These are phyloP conservation scores for Cinclus mexicanus DNA, from an alignment of 2,113 vertebrate genomes.

Conservation along the genomic window DNA sequence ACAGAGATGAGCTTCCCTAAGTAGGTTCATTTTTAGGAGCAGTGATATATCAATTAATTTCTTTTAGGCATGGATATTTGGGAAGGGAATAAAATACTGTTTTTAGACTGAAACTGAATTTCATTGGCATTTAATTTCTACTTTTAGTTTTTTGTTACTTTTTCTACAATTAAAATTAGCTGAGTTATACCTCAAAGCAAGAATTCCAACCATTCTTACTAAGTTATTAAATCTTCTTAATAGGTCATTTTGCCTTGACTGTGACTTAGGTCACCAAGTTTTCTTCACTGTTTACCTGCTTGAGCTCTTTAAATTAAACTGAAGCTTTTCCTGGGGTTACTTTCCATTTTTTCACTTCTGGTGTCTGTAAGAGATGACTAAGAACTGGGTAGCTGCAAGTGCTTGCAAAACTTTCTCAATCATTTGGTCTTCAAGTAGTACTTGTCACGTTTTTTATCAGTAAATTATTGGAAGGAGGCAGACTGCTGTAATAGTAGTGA, in stretches of 20 bases:
- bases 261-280: neutral
- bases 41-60: conserved; percentile 45
- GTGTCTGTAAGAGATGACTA: neutral
- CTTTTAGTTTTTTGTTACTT: neutral
- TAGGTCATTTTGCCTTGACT: neutral
- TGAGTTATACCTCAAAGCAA: neutral
- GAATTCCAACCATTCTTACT: neutral
- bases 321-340: neutral
- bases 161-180: conserved; percentile 2
- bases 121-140: conserved; percentile 29
- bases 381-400: neutral
- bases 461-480: neutral
- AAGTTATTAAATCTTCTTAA: neutral
- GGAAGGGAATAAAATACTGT: neutral
- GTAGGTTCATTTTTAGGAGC: conserved; percentile 31
- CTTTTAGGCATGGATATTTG: conserved; percentile 21
- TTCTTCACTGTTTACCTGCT: neutral
- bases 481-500: neutral
- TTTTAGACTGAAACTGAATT: conserved; percentile 37
- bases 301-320: neutral
- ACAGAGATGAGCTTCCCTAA: neutral
- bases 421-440: neutral
- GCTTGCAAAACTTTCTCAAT: neutral
- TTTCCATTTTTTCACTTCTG: neutral
- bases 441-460: neutral